Evolutionary conservation across 2,797 vertebrate genomes (phyloP).

Genomic region (Euphonia xanthogaster): DNA sequence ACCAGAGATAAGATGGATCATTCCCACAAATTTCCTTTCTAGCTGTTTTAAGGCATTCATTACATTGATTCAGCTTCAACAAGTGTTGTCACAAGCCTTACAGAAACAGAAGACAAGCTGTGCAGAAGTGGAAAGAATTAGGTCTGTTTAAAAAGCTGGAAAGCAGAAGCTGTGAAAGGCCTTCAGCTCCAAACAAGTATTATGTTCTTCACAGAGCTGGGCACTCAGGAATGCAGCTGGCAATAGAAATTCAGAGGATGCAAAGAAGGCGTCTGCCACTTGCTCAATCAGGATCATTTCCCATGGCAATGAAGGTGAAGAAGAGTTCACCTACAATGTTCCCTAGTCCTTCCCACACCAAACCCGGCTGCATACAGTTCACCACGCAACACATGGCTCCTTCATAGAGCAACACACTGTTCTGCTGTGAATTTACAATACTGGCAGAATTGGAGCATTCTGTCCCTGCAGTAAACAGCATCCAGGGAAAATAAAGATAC

Average conservation of each 20-base stretch:
- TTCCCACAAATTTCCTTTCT: neutral
- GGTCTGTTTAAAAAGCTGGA: neutral
- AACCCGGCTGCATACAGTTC: neutral
- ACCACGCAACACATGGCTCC: accelerated
- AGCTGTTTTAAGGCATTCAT: neutral
- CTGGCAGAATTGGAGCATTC: neutral
- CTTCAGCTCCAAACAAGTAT: neutral
- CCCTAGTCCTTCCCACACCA: neutral
- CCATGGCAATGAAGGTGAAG: neutral
- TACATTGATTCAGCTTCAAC: neutral
- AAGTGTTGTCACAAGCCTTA: neutral
- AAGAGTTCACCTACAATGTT: neutral
- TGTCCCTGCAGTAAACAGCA: neutral
- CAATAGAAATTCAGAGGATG: neutral
- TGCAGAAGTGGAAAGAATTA: constrained; percentile 22
- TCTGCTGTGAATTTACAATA: neutral
- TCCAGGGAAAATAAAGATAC: neutral
- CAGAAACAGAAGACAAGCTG: neutral
- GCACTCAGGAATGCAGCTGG: constrained; percentile 9
- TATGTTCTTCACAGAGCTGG: neutral
- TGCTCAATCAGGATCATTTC: neutral
- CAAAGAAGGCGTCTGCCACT: neutral
- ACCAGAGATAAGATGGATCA: neutral
- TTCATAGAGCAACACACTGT: neutral
- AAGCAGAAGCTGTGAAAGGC: neutral